Percentiles rank a stretch among this genome's conserved stretches.
Conservation (phyloP, 2,797 vertebrate genomes). For the Sorex maritimensis region DNA sequence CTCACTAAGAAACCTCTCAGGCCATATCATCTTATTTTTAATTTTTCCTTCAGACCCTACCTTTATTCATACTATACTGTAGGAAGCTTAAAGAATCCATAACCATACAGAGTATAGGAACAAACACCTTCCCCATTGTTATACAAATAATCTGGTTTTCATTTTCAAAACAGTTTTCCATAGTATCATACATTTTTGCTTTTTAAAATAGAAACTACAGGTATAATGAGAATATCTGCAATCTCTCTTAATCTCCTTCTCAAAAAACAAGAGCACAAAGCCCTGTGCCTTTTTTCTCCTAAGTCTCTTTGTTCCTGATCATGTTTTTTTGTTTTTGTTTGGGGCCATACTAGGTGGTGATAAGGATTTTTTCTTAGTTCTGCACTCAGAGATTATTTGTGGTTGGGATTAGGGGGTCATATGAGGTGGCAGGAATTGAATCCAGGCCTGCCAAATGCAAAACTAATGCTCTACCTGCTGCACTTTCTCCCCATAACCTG, state of each 20-base stretch:
- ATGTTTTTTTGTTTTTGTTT: background rate
- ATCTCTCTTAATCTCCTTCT: background rate
- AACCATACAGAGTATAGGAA: background rate
- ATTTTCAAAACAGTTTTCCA: conserved; percentile 32
- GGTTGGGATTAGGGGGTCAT: too few species aligned
- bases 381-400: too few species aligned
- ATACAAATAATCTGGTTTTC: conserved; percentile 32
- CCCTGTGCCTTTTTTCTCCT: background rate
- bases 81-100: conserved; percentile 21
- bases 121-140: conserved; percentile 1
- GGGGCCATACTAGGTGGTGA: too few species aligned
- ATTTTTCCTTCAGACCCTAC: conserved; percentile 1
- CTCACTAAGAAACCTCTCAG: too few species aligned
- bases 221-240: conserved; percentile 37
- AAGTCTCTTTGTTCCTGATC: background rate
- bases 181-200: conserved; percentile 9
- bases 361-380: too few species aligned
- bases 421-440: too few species aligned
- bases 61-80: conserved; percentile 36
- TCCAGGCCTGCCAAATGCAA: too few species aligned
- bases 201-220: conserved; percentile 30
- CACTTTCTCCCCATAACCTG: too few species aligned
- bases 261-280: conserved; percentile 7
- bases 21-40: background rate
- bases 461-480: too few species aligned